Percentiles rank a stretch among this genome's conserved stretches.
Conservation (phyloP, 1,140 invertebrate species). For the Platorchestia sp. region DNA sequence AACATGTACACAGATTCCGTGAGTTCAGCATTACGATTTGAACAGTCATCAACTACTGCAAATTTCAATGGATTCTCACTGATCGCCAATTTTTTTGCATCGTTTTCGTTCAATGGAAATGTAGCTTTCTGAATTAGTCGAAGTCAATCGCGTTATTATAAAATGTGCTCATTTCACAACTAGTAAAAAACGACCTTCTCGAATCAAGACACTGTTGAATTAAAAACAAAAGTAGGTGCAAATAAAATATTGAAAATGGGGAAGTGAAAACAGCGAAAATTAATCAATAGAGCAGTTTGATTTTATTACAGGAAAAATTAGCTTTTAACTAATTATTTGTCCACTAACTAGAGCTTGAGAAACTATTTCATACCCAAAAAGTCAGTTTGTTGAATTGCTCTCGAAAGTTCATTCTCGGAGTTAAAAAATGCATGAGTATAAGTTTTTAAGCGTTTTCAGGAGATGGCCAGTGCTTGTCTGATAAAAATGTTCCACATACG, state of each 20-base stretch:
- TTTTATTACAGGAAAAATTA: background rate
- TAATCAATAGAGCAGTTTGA: background rate
- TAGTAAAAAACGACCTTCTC: too few relatives aligned
- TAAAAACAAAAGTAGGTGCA: too few relatives aligned
- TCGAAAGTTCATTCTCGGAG: background rate
- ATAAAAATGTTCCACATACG: background rate
- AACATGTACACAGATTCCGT: slow-evolving; percentile 15
- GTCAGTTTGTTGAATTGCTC: background rate
- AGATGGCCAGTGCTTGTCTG: background rate
- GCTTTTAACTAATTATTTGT: background rate
- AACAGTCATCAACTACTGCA: background rate
- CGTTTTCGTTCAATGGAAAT: too few relatives aligned
- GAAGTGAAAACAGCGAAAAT: background rate
- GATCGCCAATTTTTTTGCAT: too few relatives aligned
- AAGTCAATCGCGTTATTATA: too few relatives aligned
- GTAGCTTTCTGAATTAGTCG: too few relatives aligned
- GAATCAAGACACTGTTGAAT: too few relatives aligned
- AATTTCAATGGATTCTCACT: background rate
- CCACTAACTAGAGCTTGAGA: too few relatives aligned
- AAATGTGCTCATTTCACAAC: too few relatives aligned
- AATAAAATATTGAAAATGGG: background rate
- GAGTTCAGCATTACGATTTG: background rate
- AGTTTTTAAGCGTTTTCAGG: background rate
- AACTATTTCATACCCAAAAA: background rate
- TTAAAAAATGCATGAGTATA: background rate